Evolutionary conservation across 2,888 invertebrate genomes (phyloP).

Genomic region (Athalia cordata): DNA sequence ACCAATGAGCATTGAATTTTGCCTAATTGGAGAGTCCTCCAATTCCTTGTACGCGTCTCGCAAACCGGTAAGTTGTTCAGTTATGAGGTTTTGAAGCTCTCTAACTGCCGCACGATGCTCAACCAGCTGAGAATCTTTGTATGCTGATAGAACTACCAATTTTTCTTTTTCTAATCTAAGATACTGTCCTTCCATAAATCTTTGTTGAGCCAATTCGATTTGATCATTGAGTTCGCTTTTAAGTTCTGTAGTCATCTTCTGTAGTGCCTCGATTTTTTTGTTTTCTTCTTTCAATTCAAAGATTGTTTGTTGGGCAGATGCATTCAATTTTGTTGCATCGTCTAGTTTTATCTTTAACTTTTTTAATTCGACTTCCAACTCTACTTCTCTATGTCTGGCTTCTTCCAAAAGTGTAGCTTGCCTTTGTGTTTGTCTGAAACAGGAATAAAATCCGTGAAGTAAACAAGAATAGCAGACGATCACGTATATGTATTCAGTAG

Average conservation of each 20-base stretch:
- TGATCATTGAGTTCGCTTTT: slow-evolving; percentile 56
- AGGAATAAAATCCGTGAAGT: neutral
- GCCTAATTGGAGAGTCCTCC: slow-evolving; percentile 48
- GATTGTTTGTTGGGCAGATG: slow-evolving; percentile 51
- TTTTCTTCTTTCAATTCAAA: slow-evolving; percentile 51
- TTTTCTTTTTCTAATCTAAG: slow-evolving; percentile 62
- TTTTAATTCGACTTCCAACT: slow-evolving; percentile 48
- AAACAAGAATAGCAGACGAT: slow-evolving; percentile 8
- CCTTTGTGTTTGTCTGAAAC: slow-evolving; percentile 56
- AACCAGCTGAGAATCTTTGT: slow-evolving; percentile 57
- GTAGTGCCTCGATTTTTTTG: slow-evolving; percentile 50
- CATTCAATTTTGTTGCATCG: slow-evolving; percentile 45
- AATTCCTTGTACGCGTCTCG: slow-evolving; percentile 51
- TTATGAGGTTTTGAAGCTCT: slow-evolving; percentile 59
- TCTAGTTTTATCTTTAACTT: slow-evolving; percentile 48
- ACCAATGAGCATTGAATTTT: slow-evolving; percentile 54
- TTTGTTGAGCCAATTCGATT: slow-evolving; percentile 56
- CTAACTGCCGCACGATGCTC: slow-evolving; percentile 59
- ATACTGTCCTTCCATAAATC: slow-evolving; percentile 57
- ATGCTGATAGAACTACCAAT: slow-evolving; percentile 56
- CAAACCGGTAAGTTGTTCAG: slow-evolving; percentile 55
- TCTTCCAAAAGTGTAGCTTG: slow-evolving; percentile 54
- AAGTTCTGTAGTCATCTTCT: slow-evolving; percentile 55
- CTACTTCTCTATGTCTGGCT: slow-evolving; percentile 48
- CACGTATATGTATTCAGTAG: neutral